Conservation (phyloP, 2,888 invertebrate genomes). For the Eristalinus aeneus region DNA sequence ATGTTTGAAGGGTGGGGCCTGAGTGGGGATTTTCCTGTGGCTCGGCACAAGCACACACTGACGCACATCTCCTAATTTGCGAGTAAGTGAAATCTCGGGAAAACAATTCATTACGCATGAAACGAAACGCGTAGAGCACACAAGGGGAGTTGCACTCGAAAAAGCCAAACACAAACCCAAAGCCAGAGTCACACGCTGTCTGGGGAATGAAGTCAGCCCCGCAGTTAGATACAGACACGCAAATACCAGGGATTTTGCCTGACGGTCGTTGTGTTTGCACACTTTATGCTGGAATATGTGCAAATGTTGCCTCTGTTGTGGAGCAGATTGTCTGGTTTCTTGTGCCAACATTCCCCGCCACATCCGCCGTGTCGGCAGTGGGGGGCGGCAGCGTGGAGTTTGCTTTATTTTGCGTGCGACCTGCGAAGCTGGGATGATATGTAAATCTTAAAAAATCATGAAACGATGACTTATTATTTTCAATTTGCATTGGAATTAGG, state of each 20-base stretch:
- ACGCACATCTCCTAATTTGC: constrained; percentile 21
- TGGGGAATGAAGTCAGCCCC: background rate
- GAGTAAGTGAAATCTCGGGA: constrained; percentile 41
- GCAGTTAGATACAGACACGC: background rate
- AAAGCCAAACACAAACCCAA: background rate
- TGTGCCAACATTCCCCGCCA: background rate
- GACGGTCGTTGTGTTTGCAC: constrained; percentile 1
- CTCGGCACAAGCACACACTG: background rate
- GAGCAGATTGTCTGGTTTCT: background rate
- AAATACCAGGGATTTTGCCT: constrained; percentile 15
- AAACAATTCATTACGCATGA: constrained; percentile 39
- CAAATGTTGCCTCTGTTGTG: constrained; percentile 24
- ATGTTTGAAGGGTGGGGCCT: background rate
- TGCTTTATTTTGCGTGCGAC: background rate
- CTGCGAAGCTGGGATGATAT: background rate
- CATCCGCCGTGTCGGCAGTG: background rate
- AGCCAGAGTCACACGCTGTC: background rate
- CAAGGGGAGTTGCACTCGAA: constrained; percentile 18
- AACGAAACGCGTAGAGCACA: background rate
- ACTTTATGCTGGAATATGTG: constrained; percentile 33
- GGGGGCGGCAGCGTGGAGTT: no score
- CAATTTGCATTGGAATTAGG: constrained; percentile 59
- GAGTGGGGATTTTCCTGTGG: constrained; percentile 10
- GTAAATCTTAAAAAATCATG: constrained; percentile 56
- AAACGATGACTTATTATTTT: constrained; percentile 57